Evolutionary conservation across 1,140 invertebrate species (phyloP), one percentile per base, ranked within the genome.

Genomic region (Drosophila lini): DNA sequence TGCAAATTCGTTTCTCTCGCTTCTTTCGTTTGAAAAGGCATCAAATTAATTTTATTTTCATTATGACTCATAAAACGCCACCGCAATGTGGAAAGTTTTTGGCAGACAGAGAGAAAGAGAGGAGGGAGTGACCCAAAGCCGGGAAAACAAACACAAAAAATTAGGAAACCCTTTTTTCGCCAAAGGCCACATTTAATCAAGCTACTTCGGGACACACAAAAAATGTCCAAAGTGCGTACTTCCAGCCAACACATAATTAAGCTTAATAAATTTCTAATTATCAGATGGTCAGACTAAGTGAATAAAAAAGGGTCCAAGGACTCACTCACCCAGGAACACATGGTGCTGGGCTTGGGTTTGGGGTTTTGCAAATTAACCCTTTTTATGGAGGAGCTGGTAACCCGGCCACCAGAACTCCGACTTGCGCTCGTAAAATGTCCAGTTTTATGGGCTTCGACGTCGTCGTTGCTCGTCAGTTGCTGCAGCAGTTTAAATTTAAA

Each of bases 261-360:
- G 83, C 80, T 81, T 90, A 90, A 90, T 90, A 90, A 90, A 90
- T 81, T 88, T 81, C 71, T 90, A 91, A 91, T 90, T 91, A 91
- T 91, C 80, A 84, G 82, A 90, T 90, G 82, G 80, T 71, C 68
- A 76, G 50, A 67, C 61, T 90, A 84, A 89, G 80, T 88, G 79
- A 88, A 84, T 62, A 78, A 85, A 88, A 83, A 89, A 80, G 77
- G 84, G 65, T 74, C 71, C 38, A 77, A 88, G 76, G 76, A 88
- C 75, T 79, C 74, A 67, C 56, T 60, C 74, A 52, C 50, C 56
- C 44, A 36, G 34, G 50, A 61, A 75, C 83, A 88, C 75, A 88
- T 86, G 83, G 70, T 78, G 63, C 47, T 16, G 47, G 13, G 7
- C 3, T 11, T n/a, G 25, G 22, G 32, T 34, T 19, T 13, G 48